Evolutionary conservation across 2,797 vertebrate genomes (phyloP), one percentile per base, ranked within the genome.

Genomic region (Argentina silus): DNA sequence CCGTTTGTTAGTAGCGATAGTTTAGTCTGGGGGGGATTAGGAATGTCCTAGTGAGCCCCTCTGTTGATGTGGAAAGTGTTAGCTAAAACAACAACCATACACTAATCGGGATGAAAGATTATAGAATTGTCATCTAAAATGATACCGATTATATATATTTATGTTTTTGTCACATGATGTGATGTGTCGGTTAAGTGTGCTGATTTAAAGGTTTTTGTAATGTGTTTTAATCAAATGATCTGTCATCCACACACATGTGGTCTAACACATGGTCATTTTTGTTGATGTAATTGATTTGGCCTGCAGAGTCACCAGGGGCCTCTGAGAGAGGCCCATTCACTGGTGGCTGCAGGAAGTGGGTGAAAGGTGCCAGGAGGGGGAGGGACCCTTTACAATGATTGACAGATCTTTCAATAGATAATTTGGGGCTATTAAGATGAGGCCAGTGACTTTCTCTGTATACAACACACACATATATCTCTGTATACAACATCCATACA

Each of bases 341-440:
- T 63, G 42, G 2, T 44, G 12, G 12, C 43, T 36, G 12, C 48
- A 12, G 60, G 66, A 77, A 51, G 75, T 90, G 79, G 88, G 90
- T 88, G 76, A 92, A 90, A 88, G 86, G 88, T 89, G 23, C 57
- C 45, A 23, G 74, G 67, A 7, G 62, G 19, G 45, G 64, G 67
- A 48, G 63, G 72, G 56, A 10, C 27, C 48, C 56, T 73, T 51
- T 27, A 12, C 71, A 92, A 89, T 92, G 78, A 92, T 89, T 91
- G 85, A 90, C 84, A 84, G 82, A 78, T 83, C 15, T 36, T 70
- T 73, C 50, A 72, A 74, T 63, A 73, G 82, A 80, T 71, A 19
- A 45, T 67, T 36, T 47, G 27, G 48, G 72, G 59, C 66, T 83
- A 27, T 88, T 77, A 83, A 81, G 17, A 8, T 61, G 11, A 61